Evolutionary conservation across 2,797 vertebrate species (phyloP).

Genomic region (Lagocephalus sceleratus): DNA sequence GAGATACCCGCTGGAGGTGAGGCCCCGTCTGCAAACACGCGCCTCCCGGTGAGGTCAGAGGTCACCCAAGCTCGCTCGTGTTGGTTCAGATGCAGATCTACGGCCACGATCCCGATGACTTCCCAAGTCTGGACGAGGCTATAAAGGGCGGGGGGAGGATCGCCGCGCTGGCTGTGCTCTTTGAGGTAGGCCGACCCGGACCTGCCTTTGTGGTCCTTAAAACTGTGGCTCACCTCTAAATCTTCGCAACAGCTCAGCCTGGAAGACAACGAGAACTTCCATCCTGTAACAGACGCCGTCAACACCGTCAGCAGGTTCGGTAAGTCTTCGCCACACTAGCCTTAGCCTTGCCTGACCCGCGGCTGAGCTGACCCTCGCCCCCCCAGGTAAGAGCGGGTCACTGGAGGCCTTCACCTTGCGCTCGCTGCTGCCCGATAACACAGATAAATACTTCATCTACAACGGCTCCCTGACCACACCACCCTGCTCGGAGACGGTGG

Average conservation of each 20-base stretch:
- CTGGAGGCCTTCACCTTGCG: slow-evolving; percentile 83
- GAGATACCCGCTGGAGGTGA: slow-evolving; percentile 94
- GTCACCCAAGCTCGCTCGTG: neutral
- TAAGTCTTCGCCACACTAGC: slow-evolving; percentile 62
- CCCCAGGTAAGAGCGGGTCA: slow-evolving; percentile 83
- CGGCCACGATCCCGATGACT: slow-evolving; percentile 82
- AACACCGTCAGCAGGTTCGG: slow-evolving; percentile 90
- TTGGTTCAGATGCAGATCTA: slow-evolving; percentile 91
- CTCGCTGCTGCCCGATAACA: slow-evolving; percentile 86
- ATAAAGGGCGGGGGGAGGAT: slow-evolving; percentile 84
- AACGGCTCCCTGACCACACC: slow-evolving; percentile 92
- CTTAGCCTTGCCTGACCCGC: neutral
- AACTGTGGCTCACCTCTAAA: neutral
- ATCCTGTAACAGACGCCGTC: slow-evolving; percentile 83
- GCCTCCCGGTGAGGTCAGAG: neutral
- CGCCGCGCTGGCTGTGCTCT: slow-evolving; percentile 87
- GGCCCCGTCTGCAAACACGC: no score
- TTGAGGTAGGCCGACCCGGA: slow-evolving; percentile 77
- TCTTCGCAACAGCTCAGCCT: slow-evolving; percentile 77
- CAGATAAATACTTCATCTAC: slow-evolving; percentile 93
- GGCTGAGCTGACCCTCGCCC: neutral
- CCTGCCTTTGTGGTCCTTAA: neutral
- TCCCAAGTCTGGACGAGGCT: slow-evolving; percentile 84
- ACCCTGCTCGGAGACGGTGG: slow-evolving; percentile 89
- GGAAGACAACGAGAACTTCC: slow-evolving; percentile 85